A percentile compares a stretch with the other conserved stretches of the same genome.
Evolutionary conservation across 2,797 vertebrate genomes (phyloP).

Genomic region (Taeniopygia guttata): DNA sequence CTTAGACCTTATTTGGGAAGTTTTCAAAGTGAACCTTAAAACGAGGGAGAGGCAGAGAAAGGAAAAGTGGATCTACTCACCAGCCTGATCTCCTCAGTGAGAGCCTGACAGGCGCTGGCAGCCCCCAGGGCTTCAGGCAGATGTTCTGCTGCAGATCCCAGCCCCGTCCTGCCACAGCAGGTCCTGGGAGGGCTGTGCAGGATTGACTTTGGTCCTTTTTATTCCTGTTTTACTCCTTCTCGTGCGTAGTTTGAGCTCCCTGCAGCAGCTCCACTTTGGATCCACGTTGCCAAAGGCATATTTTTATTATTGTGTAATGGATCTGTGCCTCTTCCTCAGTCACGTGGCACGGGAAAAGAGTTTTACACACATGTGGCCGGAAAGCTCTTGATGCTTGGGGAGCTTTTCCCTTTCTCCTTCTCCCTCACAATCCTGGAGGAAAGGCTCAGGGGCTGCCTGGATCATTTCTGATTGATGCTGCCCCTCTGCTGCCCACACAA

Average conservation of each 20-base stretch:
- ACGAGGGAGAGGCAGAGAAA: neutral
- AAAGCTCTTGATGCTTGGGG: neutral
- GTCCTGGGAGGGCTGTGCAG: neutral
- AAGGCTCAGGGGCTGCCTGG: neutral
- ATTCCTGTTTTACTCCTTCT: neutral
- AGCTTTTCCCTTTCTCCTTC: neutral
- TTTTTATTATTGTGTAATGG: conserved; percentile 80
- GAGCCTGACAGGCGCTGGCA: conserved; percentile 16
- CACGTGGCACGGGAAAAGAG: conserved; percentile 68
- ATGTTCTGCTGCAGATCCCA: neutral
- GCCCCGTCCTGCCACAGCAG: neutral
- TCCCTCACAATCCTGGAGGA: neutral
- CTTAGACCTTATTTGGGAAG: conserved; percentile 23
- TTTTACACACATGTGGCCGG: conserved; percentile 35
- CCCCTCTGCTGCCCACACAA: neutral
- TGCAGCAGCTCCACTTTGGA: conserved; percentile 53
- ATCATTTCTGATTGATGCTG: neutral
- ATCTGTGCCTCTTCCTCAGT: conserved; percentile 56
- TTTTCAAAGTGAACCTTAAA: neutral
- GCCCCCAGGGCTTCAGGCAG: neutral
- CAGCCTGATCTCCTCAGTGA: neutral
- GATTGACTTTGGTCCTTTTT: neutral
- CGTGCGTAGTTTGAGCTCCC: neutral
- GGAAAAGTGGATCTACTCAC: conserved; percentile 54
- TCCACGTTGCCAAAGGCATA: conserved; percentile 72